These are phyloP conservation scores for Turdus rufiventris DNA, from an alignment of 2,113 vertebrate genomes.

Conservation along the genomic window DNA sequence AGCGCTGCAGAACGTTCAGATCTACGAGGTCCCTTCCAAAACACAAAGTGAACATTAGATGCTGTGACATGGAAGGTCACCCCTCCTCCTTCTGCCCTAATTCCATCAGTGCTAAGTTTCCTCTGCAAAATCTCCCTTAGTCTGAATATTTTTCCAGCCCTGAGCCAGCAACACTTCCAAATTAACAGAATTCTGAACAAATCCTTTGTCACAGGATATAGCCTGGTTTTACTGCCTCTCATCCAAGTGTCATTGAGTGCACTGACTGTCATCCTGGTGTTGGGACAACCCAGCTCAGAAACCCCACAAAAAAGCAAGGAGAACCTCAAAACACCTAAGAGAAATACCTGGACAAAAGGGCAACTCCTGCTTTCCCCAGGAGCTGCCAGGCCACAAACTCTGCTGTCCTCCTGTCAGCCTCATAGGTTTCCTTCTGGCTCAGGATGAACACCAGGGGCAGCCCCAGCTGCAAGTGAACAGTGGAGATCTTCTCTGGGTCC, in stretches of 20 bases:
- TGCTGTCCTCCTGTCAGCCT: constrained; percentile 81
- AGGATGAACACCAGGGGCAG: constrained; percentile 89
- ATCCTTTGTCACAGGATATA: neutral
- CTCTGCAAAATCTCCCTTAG: neutral
- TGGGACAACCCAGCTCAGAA: neutral
- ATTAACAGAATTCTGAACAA: neutral
- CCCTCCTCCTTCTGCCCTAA: neutral
- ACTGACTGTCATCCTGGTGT: neutral
- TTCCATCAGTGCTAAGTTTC: neutral
- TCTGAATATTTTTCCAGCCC: neutral
- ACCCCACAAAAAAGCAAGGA: neutral
- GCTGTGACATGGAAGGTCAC: neutral
- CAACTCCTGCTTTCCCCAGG: constrained; percentile 83
- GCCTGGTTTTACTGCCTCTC: neutral
- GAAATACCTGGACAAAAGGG: constrained; percentile 85
- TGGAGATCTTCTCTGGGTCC: constrained; percentile 82
- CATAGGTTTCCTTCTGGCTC: constrained; percentile 77
- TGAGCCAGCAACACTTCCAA: neutral
- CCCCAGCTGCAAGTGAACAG: constrained; percentile 80
- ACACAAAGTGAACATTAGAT: constrained; percentile 13
- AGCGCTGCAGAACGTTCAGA: constrained; percentile 46
- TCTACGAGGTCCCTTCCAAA: constrained; percentile 61
- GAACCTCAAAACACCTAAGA: neutral
- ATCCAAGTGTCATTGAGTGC: neutral
- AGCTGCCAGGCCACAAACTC: constrained; percentile 84